phyloP scores from a whole-genome alignment of 64 coral and sea anemone species.

The Exaiptasia diaphana region DNA sequence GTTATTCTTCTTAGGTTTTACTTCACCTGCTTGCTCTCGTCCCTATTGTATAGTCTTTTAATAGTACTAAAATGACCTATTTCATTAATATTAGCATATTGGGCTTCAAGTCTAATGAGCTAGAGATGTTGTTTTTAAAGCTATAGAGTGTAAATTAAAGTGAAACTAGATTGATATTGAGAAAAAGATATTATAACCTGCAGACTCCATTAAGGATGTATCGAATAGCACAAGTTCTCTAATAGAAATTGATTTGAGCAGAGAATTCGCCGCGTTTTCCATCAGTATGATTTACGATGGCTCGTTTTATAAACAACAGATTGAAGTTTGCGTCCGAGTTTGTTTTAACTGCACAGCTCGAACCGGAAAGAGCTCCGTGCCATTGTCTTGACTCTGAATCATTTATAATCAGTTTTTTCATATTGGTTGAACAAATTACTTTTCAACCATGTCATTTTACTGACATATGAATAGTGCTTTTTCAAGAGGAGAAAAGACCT shows the following conservation, averaged over 20 bases:
- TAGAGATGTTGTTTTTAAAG: background rate
- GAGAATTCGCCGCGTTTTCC: too few relatives aligned
- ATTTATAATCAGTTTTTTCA: background rate
- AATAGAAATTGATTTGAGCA: too few relatives aligned
- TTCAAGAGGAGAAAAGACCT: background rate
- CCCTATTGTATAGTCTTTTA: background rate
- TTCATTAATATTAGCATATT: slow-evolving; percentile 11
- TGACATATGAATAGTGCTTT: background rate
- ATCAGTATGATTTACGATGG: too few relatives aligned
- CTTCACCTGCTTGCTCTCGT: slow-evolving; percentile 11
- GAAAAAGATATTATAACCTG: background rate
- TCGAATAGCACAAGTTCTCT: background rate
- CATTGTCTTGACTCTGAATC: background rate
- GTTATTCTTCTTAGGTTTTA: background rate
- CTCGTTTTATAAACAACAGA: too few relatives aligned
- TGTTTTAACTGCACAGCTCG: background rate
- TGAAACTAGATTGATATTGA: background rate
- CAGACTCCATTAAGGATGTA: background rate
- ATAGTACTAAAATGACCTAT: slow-evolving; percentile 32
- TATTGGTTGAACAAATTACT: slow-evolving; percentile 1
- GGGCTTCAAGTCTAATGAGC: background rate
- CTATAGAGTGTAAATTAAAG: slow-evolving; percentile 1
- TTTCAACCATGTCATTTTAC: background rate
- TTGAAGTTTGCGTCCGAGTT: too few relatives aligned
- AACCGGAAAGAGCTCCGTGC: background rate